Conservation (phyloP, 2,113 vertebrate species). For the Mesitornis unicolor region DNA sequence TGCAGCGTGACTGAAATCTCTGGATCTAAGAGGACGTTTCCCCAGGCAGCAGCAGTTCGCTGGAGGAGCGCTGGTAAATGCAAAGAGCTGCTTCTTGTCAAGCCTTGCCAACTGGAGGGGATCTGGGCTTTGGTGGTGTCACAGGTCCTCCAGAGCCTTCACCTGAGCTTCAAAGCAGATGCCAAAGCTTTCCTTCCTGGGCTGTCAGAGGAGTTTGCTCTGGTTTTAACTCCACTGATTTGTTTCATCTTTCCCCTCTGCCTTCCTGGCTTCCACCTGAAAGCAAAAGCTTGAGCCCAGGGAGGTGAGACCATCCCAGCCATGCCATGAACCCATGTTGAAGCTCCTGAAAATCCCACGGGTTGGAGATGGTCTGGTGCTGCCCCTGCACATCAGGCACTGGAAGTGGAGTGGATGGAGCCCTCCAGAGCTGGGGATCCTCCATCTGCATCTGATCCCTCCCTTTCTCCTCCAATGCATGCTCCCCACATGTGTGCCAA, state of each 20-base stretch:
- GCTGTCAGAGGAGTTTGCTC: not conserved
- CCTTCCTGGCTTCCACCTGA: not conserved
- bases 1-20: not conserved
- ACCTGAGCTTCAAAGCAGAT: not conserved
- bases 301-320: not conserved
- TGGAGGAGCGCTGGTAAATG: not conserved
- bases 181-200: not conserved
- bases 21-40: not conserved
- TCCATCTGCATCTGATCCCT: not conserved
- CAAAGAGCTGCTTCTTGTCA: not conserved
- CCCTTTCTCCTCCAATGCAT: rapidly evolving
- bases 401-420: no score
- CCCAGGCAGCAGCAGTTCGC: not conserved
- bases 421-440: not conserved
- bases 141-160: not conserved
- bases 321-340: rapidly evolving
- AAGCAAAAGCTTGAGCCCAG: rapidly evolving
- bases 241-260: not conserved
- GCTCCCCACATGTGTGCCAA: not conserved
- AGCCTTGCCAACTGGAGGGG: not conserved
- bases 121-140: rapidly evolving
- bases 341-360: not conserved
- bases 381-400: no score
- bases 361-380: no score
- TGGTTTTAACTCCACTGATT: not conserved